A percentile compares a stretch with the other conserved stretches of the same genome.
Conservation (phyloP, 2,888 invertebrate genomes). For the Cerceris rybyensis region DNA sequence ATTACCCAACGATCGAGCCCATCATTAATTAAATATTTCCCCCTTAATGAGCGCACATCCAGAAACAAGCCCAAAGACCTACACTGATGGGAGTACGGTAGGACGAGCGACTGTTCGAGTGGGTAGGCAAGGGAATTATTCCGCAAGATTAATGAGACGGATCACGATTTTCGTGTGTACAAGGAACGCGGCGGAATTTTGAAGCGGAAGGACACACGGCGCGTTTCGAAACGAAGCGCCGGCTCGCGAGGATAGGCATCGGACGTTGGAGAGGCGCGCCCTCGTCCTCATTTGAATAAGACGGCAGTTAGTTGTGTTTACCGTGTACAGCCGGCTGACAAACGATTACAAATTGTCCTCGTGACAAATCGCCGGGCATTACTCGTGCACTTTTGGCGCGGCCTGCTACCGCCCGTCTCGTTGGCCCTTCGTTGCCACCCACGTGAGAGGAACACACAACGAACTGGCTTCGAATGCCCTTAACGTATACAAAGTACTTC, state of each 20-base stretch:
- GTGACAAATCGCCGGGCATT: constrained; percentile 64
- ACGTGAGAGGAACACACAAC: constrained; percentile 30
- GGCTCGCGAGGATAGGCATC: constrained; percentile 54
- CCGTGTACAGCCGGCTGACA: constrained; percentile 75
- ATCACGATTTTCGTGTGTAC: constrained; percentile 54
- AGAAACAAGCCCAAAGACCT: neutral
- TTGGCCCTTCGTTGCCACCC: constrained; percentile 17
- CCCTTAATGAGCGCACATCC: constrained; percentile 12
- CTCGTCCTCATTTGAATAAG: constrained; percentile 78
- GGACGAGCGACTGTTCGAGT: constrained; percentile 17
- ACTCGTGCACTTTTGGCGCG: constrained; percentile 65
- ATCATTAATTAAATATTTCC: neutral
- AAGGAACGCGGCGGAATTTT: constrained; percentile 43
- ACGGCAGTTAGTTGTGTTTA: constrained; percentile 80
- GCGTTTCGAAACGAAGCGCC: constrained; percentile 46
- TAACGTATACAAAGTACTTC: neutral
- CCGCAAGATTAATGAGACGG: constrained; percentile 62
- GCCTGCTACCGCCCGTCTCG: constrained; percentile 21
- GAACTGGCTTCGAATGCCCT: constrained; percentile 3
- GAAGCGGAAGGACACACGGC: constrained; percentile 17
- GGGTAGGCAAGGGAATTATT: constrained; percentile 35
- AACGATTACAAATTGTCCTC: constrained; percentile 80
- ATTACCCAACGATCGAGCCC: neutral
- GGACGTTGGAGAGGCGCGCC: constrained; percentile 34
- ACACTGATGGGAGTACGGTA: neutral